Conservation (phyloP, 2,797 vertebrate species). For the Ataeniobius toweri region DNA sequence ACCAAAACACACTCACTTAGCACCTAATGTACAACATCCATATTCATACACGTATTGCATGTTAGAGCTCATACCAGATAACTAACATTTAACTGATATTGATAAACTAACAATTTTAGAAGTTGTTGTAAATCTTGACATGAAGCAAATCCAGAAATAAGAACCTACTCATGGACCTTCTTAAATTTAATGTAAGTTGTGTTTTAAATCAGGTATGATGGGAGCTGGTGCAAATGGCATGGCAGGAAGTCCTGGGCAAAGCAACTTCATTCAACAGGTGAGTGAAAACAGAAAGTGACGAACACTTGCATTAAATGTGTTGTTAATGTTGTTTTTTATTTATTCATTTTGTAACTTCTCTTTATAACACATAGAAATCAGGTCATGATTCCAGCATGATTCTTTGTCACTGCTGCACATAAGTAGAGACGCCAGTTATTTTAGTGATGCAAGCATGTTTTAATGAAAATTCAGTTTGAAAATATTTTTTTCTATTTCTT, state of each 20-base stretch:
- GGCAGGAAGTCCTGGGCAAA: conserved; percentile 88
- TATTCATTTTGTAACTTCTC: not conserved
- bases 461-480: not conserved
- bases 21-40: conserved; percentile 30
- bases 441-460: not conserved
- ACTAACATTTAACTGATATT: conserved; percentile 58
- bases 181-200: conserved; percentile 10
- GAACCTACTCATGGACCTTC: not conserved
- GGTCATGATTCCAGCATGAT: not conserved
- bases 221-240: conserved; percentile 87
- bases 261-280: conserved; percentile 94
- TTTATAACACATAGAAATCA: not conserved
- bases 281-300: conserved; percentile 19
- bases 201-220: conserved; percentile 76
- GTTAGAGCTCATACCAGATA: conserved; percentile 40
- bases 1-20: conserved; percentile 23
- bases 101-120: conserved; percentile 40
- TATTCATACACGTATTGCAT: conserved; percentile 53
- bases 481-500: not conserved
- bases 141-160: conserved; percentile 4
- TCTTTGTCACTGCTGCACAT: not conserved
- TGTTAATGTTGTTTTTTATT: conserved; percentile 1
- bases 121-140: conserved; percentile 21
- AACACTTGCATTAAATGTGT: not conserved
- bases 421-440: not conserved